A percentile compares a stretch with the other conserved stretches of the same genome.
phyloP scores from a whole-genome alignment of 1,140 invertebrate genomes.

The Drosophila nikananu region DNA sequence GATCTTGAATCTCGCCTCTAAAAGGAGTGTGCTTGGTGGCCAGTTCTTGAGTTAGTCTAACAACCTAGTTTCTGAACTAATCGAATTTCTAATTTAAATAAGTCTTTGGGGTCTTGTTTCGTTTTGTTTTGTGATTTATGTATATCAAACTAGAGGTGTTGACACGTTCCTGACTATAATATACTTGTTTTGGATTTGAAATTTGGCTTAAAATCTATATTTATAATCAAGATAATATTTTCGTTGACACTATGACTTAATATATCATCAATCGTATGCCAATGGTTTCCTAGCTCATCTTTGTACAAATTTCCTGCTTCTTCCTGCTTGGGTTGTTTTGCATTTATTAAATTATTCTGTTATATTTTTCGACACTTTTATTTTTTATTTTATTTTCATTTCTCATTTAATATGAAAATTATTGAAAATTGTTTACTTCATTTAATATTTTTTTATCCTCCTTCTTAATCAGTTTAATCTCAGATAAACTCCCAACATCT shows the following conservation, averaged over 20 bases:
- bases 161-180: neutral
- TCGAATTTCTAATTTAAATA: conserved; percentile 17
- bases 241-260: neutral
- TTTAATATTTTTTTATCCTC: too few species aligned
- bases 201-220: neutral
- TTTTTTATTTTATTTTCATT: neutral
- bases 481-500: neutral
- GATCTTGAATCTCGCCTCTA: conserved; percentile 30
- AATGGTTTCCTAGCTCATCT: neutral
- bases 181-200: neutral
- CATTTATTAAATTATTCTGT: too few species aligned
- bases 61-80: conserved; percentile 8
- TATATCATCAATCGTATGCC: neutral
- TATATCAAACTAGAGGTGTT: conserved; percentile 2
- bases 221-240: neutral
- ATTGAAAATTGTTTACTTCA: too few species aligned
- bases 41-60: conserved; percentile 19
- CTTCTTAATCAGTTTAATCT: neutral
- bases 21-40: conserved; percentile 23
- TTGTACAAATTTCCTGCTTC: too few species aligned
- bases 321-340: neutral
- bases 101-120: conserved; percentile 4
- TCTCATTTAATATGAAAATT: neutral
- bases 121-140: neutral
- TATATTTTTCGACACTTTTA: too few species aligned